Base-by-base conservation (phyloP, 2,113 vertebrate species). In the Arothron firmamentum region DNA sequence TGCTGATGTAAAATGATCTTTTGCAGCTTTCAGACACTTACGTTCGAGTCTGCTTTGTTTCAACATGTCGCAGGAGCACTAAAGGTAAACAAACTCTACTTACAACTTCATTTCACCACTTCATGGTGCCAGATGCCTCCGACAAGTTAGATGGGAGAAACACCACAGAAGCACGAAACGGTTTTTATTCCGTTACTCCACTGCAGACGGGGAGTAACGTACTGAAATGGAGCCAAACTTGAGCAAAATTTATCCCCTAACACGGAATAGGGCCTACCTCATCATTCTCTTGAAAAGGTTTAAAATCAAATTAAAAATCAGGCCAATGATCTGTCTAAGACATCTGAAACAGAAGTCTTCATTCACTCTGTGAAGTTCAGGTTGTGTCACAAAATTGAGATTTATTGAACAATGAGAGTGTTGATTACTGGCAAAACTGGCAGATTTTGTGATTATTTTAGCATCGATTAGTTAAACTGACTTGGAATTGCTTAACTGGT, bases 1-100 rank as follows among this genome's bases (percentile, higher is more conserved):
- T 83, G 84, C 80, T 85, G 86, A 88, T 74, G 86, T 75, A 88
- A 86, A 86, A 82, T 63, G 56, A 77, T 77, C 77, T 72, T 80
- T 80, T 85, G 74, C 70, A 52, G 73, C 80, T 82, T 81, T 85
- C 69, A 82, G 62, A 82, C 17, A 80, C 71, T 85, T 77, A 64
- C 68, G 66, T 60, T 47, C 51, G 62, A 28, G 52, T 60, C 47
- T 51, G 34, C 80, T 81, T 82, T 81, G 68, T 78, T 81, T 83
- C 80, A 79, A 62, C 55, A 78, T 67, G 65, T 67, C 47, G 73
- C 67, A 77, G 80, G 67, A 72, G 69, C 55, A 74, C 74, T 79
- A 72, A 47, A 70, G 55, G 52, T 59, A 77, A 70, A 65, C 56
- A 70, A 72, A 77, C 10, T 38, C 47, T 52, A 58, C 55, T 68